Conservation (phyloP, 2,797 vertebrate genomes). For the Leucoraja ocellata region DNA sequence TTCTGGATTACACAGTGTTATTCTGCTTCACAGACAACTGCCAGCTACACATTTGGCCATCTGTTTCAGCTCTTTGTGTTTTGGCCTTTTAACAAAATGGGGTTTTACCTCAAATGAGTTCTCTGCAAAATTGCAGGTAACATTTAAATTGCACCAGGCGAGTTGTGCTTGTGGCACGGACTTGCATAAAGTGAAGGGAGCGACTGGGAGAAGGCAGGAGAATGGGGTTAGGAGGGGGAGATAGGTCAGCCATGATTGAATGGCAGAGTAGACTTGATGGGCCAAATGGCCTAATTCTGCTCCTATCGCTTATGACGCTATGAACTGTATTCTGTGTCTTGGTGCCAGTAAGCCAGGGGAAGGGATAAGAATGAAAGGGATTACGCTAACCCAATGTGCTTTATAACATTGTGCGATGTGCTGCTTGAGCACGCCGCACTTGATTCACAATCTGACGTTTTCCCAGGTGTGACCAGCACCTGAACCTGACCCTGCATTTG, state of each 20-base stretch:
- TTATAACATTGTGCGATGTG: neutral
- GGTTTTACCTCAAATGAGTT: slow-evolving; percentile 19
- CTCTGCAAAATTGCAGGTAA: slow-evolving; percentile 33
- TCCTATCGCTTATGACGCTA: no score
- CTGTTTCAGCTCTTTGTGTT: neutral
- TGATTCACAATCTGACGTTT: neutral
- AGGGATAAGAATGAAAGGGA: neutral
- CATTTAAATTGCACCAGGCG: slow-evolving; percentile 8
- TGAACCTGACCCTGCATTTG: neutral
- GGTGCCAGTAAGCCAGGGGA: neutral
- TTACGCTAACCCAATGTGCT: neutral
- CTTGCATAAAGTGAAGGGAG: slow-evolving; percentile 31
- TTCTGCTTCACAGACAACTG: neutral
- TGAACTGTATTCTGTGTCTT: neutral
- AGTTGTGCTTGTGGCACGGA: slow-evolving; percentile 14
- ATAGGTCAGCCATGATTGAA: no score
- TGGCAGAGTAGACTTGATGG: no score
- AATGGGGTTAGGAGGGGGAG: no score
- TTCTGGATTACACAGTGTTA: neutral
- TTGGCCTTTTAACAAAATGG: neutral
- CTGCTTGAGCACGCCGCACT: neutral
- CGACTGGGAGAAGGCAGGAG: no score
- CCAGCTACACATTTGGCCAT: slow-evolving; percentile 3
- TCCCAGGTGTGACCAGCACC: neutral
- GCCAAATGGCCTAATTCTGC: no score